Conservation (phyloP, 2,888 invertebrate species). For the Andrena camellia region DNA sequence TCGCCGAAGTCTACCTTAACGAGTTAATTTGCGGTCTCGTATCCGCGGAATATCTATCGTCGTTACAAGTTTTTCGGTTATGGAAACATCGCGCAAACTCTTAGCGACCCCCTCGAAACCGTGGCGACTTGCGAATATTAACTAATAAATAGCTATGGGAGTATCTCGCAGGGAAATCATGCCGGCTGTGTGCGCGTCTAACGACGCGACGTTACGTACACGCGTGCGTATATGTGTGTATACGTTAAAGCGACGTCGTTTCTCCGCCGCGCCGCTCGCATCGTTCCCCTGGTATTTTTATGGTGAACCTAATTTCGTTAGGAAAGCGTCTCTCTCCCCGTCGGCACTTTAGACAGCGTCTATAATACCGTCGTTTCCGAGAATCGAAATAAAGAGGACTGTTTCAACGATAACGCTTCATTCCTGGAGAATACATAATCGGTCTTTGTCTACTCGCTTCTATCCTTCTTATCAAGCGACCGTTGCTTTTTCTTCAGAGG, state of each 20-base stretch:
- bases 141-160: background rate
- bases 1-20: background rate
- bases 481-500: background rate
- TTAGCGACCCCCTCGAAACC: background rate
- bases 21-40: conserved; percentile 29
- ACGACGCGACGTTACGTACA: background rate
- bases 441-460: background rate
- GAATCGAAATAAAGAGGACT: conserved; percentile 6
- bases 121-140: conserved; percentile 15
- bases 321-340: background rate
- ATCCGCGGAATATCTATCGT: conserved; percentile 13
- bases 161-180: conserved; percentile 17
- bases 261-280: background rate
- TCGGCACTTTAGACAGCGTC: background rate
- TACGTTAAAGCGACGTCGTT: background rate
- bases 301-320: background rate
- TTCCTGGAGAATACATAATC: background rate
- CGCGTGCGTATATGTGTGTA: too few species aligned
- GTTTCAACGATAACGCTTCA: background rate
- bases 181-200: background rate
- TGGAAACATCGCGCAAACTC: background rate
- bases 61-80: conserved; percentile 16
- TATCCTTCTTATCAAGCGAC: background rate
- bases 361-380: background rate
- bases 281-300: conserved; percentile 5